phyloP scores from a whole-genome alignment of 64 coral and sea anemone genomes.

The Hydrozoanthus tunicans region DNA sequence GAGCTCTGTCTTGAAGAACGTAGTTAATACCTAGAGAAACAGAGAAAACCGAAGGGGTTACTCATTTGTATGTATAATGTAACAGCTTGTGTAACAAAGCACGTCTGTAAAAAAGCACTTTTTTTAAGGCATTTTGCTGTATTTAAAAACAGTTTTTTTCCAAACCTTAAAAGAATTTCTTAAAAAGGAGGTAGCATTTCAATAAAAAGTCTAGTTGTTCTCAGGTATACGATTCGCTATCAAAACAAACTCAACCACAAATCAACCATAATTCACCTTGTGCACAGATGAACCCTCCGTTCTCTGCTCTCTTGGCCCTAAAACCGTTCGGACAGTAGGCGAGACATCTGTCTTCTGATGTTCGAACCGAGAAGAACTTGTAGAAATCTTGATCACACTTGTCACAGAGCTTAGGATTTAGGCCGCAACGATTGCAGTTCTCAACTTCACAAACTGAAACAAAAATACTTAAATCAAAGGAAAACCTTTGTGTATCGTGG shows the following conservation, averaged over 20 bases:
- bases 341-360: conserved; percentile 3
- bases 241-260: background rate
- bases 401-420: conserved; percentile 30
- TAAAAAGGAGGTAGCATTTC: no score
- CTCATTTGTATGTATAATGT: background rate
- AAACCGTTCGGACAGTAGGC: conserved; percentile 46
- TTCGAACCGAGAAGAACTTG: conserved; percentile 37
- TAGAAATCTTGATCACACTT: conserved; percentile 46
- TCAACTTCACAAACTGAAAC: conserved; percentile 30
- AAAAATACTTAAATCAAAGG: background rate
- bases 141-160: no score
- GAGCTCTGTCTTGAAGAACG: conserved; percentile 11
- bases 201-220: no score
- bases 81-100: background rate
- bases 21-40: conserved; percentile 21
- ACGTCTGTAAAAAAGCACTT: no score
- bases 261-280: background rate
- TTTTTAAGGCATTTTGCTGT: no score
- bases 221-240: no score
- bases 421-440: conserved; percentile 32
- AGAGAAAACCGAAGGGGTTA: background rate
- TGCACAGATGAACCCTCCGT: conserved; percentile 39
- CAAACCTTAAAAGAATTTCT: no score
- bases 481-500: background rate
- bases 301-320: conserved; percentile 9